A percentile compares a stretch with the other conserved stretches of the same genome.
Evolutionary conservation across 2,888 invertebrate genomes (phyloP).

Genomic region (Lamellibrachia satsuma): DNA sequence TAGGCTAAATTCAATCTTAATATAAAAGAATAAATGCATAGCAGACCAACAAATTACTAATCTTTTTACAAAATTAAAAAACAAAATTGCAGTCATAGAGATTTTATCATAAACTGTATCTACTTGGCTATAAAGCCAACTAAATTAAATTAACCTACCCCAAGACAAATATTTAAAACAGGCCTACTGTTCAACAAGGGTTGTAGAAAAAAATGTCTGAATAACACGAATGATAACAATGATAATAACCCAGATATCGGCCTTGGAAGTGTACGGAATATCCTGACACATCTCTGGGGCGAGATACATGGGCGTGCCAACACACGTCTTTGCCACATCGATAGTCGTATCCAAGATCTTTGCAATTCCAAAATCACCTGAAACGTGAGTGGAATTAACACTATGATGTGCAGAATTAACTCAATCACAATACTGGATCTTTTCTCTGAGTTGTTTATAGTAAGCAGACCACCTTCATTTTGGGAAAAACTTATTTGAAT

Average conservation of each 20-base stretch:
- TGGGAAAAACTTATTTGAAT: too few species aligned
- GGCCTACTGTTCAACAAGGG: background rate
- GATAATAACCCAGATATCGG: constrained; percentile 61
- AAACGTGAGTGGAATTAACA: constrained; percentile 18
- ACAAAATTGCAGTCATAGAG: background rate
- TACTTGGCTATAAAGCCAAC: background rate
- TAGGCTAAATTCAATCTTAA: background rate
- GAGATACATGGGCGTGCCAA: constrained; percentile 62
- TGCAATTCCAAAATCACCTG: constrained; percentile 65
- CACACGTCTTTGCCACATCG: constrained; percentile 61
- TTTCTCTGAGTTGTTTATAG: background rate
- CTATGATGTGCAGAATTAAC: background rate
- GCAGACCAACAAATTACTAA: too few species aligned
- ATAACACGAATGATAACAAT: background rate
- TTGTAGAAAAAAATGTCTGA: background rate
- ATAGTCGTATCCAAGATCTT: constrained; percentile 59
- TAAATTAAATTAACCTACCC: background rate
- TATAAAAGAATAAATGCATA: background rate
- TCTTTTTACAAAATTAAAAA: too few species aligned
- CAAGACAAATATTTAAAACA: background rate
- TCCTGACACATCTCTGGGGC: constrained; percentile 65
- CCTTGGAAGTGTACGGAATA: constrained; percentile 63
- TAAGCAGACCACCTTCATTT: background rate
- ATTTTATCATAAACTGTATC: background rate
- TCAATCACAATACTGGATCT: too few species aligned